These are phyloP conservation scores for Cosmia pyralina DNA, from an alignment of 2,888 invertebrate species.

Conservation along the genomic window DNA sequence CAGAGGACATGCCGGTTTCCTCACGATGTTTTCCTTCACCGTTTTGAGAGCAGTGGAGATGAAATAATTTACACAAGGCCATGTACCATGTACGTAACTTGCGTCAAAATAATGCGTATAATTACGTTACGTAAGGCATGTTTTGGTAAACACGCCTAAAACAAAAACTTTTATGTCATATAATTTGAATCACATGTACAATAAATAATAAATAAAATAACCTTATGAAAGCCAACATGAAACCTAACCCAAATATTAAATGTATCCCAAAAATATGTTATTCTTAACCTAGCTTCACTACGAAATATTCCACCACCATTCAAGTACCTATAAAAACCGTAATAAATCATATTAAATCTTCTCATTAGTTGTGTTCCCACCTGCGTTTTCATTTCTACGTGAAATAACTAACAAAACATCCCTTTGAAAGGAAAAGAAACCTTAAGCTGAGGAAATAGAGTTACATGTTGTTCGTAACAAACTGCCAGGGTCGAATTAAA, in stretches of 20 bases:
- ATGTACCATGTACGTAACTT: too few relatives aligned
- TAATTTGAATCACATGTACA: too few relatives aligned
- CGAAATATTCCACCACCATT: conserved; percentile 25
- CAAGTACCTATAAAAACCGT: conserved; percentile 43
- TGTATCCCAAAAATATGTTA: conserved; percentile 26
- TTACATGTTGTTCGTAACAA: conserved; percentile 32
- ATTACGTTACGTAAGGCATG: too few relatives aligned
- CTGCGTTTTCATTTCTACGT: conserved; percentile 53
- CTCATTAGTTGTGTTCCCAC: conserved; percentile 59
- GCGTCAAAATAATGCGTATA: too few relatives aligned
- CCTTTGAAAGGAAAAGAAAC: conserved; percentile 26
- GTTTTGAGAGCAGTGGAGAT: too few relatives aligned
- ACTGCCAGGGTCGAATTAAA: conserved; percentile 53
- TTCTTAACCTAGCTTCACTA: conserved; percentile 7
- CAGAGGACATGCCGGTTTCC: too few relatives aligned
- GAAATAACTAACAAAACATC: conserved; percentile 42
- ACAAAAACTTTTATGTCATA: too few relatives aligned
- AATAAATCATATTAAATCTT: conserved; percentile 61
- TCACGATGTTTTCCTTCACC: too few relatives aligned
- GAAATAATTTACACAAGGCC: too few relatives aligned
- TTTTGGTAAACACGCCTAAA: too few relatives aligned
- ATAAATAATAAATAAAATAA: background rate
- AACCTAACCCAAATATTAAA: conserved; percentile 34
- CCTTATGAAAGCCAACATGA: conserved; percentile 1
- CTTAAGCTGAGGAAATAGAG: conserved; percentile 18